Conservation (phyloP, 2,888 invertebrate species). For the Leptopilina drosophilae region DNA sequence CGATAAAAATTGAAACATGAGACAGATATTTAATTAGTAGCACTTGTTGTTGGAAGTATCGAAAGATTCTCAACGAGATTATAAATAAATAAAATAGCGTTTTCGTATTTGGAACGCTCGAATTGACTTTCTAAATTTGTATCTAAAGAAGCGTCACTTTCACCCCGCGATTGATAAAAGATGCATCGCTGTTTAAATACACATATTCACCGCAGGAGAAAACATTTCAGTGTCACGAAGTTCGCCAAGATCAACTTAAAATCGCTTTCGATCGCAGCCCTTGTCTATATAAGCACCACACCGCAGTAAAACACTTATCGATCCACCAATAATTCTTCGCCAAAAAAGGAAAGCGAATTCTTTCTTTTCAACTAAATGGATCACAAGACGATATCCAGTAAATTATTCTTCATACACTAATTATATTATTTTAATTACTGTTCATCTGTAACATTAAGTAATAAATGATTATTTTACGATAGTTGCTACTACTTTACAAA, state of each 20-base stretch:
- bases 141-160: constrained; percentile 69
- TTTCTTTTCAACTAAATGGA: no score
- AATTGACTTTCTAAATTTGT: constrained; percentile 74
- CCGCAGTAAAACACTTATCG: no score
- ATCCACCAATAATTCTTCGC: background rate
- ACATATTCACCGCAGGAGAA: constrained; percentile 41
- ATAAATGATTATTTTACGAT: no score
- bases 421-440: no score
- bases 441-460: no score
- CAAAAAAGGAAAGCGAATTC: no score
- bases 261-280: constrained; percentile 35
- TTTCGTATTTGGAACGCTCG: constrained; percentile 44
- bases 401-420: no score
- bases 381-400: no score
- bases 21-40: constrained; percentile 25
- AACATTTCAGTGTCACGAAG: constrained; percentile 30
- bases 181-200: constrained; percentile 38
- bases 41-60: background rate
- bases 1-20: constrained; percentile 15
- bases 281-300: constrained; percentile 1
- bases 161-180: constrained; percentile 61
- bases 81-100: constrained; percentile 1
- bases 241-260: constrained; percentile 31
- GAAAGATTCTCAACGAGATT: constrained; percentile 16
- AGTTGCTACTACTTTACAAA: no score